These are phyloP conservation scores for Lithobates sylvaticus DNA, from an alignment of 2,797 vertebrate species.

Conservation along the genomic window DNA sequence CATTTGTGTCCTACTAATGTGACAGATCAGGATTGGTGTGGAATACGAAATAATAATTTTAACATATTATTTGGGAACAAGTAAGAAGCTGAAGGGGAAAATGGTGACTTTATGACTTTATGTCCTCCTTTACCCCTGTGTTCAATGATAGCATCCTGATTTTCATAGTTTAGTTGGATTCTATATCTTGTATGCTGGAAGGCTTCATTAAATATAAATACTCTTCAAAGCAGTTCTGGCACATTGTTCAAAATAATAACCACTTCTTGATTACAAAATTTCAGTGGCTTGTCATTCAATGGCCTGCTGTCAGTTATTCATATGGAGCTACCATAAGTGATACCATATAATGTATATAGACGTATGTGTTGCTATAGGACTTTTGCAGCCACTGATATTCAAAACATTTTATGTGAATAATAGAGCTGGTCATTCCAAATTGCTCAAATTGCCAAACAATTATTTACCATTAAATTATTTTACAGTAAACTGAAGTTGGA, in stretches of 20 bases:
- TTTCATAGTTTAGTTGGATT: background rate
- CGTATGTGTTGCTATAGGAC: too few relatives aligned
- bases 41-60: background rate
- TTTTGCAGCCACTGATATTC: too few relatives aligned
- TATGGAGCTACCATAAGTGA: background rate
- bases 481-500: too few relatives aligned
- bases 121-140: background rate
- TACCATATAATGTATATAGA: background rate
- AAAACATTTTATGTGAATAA: too few relatives aligned
- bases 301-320: background rate
- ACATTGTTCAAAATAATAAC: background rate
- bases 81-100: background rate
- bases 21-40: background rate
- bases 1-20: background rate
- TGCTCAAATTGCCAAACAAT: too few relatives aligned
- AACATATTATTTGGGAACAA: background rate
- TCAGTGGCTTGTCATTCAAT: background rate
- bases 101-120: background rate
- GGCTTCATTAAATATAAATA: conserved; percentile 13
- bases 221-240: background rate
- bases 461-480: too few relatives aligned
- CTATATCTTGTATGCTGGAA: conserved; percentile 1
- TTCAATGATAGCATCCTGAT: background rate
- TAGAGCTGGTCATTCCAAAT: too few relatives aligned
- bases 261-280: background rate